Evolutionary conservation across 2,888 invertebrate genomes (phyloP), one percentile per base, ranked within the genome.

Genomic region (Melinopterus prodromus): DNA sequence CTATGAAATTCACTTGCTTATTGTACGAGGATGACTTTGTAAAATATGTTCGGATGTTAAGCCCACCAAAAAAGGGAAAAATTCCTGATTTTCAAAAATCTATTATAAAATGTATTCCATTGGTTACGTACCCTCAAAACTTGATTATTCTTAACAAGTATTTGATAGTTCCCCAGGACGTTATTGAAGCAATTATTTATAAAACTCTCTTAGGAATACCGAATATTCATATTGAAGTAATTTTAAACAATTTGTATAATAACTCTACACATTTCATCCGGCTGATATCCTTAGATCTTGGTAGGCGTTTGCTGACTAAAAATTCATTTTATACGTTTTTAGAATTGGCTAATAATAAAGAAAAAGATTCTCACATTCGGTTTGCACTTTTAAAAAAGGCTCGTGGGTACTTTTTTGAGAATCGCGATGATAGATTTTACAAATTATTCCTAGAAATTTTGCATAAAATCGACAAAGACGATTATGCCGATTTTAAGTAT

Each of bases 11-110:
- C 12, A 7, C 12, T 53, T 9, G 69, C 70, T 15, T 69, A 16
- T 69, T 78, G 69, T 69, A 78, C 15, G 69, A 78, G 69, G 9
- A 53, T 9, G 78, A 74, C 74, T 78, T 78, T 75, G 14, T 78
- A 35, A 35, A 26, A 2, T 12, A 35, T 36, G 9, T 36, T 7
- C n/a, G 2, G 7, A 6, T 14, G 35, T 75, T 75, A 74, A 14
- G 69, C 36, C 78, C 78, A 16, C 14, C 74, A 4, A 69, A 53
- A 7, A 72, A 75, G 53, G 78, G 78, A 69, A 75, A 78, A 74
- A 74, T 78, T 36, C 15, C 36, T 26, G 70, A 35, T 6, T 7
- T 78, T 2, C n/a, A 53, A 26, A 16, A 69, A 35, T 38, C 26
- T 16, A 36, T 75, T 3, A 53, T 78, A 16, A 74, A 69, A n/a